Evolutionary conservation across 1,140 invertebrate species (phyloP), one percentile per base, ranked within the genome.

Genomic region (Drosophila bocqueti): DNA sequence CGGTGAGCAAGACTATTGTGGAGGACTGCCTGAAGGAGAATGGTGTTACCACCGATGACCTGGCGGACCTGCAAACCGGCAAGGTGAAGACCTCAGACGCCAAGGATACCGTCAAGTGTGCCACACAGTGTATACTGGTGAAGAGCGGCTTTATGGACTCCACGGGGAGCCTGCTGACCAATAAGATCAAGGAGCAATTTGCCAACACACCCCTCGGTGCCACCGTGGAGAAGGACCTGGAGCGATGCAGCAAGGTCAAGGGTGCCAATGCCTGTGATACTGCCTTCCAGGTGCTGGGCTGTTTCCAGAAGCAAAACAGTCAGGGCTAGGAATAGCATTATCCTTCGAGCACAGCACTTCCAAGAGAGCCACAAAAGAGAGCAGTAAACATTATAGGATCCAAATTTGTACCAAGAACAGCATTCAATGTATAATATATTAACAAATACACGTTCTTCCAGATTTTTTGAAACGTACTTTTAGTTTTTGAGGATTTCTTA

Each of bases 201-300:
- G 40, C 26, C 6, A 49, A 68, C 6, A 9, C 62, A 6, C 10
- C 49, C 0, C 2, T 65, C 0, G 47, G 47, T 36, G 34, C 26
- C 0, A n/a, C 40, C 6, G 18, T 87, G 4, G 62, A 69, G 1
- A 65, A 49, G 40, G 75, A 64, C 2, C 8, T 91, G 34, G 42
- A 40, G 0, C 60, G 16, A 10, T 91, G 87, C 60, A 64, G 68
- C 42, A 36, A 26, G 11, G 10, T 66, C 11, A 60, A 50, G 29
- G 87, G 87, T 3, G 66, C 52, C 18, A 84, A 87, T 62, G 68
- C 83, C 18, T 91, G 87, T n/a, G 87, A 91, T 18, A 79, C 72
- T 4, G 87, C 87, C 15, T 79, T 76, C 47, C 42, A 82, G n/a
- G 75, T 84, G 4, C 40, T 76, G 31, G 2, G 0, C 10, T 91